Conservation (phyloP, 2,888 invertebrate species). For the Mesodorylaimus sp. region DNA sequence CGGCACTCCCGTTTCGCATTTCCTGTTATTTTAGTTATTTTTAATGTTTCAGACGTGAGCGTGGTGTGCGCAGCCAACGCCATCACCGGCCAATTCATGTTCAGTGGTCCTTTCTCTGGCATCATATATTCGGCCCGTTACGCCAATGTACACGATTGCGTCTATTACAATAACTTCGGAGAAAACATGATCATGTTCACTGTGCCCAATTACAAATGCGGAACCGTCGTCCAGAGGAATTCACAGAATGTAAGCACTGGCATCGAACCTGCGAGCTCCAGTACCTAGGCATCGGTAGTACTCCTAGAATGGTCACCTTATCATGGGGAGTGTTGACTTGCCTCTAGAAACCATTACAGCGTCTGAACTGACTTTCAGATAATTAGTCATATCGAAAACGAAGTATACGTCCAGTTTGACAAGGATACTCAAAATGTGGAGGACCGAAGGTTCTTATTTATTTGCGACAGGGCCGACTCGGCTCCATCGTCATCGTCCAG, state of each 20-base stretch:
- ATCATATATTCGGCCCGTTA: conserved; percentile 26
- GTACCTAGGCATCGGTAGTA: not conserved
- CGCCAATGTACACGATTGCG: conserved; percentile 21
- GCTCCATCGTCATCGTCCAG: not conserved
- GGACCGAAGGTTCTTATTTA: conserved; percentile 25
- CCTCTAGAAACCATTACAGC: no score
- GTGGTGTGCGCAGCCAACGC: conserved; percentile 27
- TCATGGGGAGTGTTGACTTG: no score
- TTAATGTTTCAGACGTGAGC: conserved; percentile 17
- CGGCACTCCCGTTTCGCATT: no score
- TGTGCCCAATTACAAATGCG: conserved; percentile 27
- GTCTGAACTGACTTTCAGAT: conserved; percentile 16
- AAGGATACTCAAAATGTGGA: conserved; percentile 23
- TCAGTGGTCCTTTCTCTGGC: conserved; percentile 23
- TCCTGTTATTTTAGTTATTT: not conserved
- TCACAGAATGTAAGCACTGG: conserved; percentile 20
- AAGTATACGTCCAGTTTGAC: conserved; percentile 28
- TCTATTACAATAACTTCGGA: conserved; percentile 24
- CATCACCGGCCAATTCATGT: conserved; percentile 25
- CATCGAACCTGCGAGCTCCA: not conserved
- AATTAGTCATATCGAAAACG: conserved; percentile 24
- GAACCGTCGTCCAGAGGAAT: conserved; percentile 21
- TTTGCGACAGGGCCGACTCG: conserved; percentile 19
- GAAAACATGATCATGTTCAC: conserved; percentile 24
- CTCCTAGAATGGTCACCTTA: not conserved